Conservation (phyloP, 1,140 invertebrate genomes). For the Apis dorsata region DNA sequence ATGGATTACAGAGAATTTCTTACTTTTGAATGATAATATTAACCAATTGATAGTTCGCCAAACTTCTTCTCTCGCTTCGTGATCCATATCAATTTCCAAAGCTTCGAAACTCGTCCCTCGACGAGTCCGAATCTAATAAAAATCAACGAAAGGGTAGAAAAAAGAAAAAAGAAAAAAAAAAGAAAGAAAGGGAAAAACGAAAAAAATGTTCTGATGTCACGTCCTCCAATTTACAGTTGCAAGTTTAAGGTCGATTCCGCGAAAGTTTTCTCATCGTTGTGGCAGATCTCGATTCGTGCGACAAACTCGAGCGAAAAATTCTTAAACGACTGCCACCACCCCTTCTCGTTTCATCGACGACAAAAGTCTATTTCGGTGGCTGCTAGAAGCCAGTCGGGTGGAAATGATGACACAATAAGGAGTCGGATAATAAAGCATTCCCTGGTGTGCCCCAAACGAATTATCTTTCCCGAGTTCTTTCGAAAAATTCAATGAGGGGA, state of each 20-base stretch:
- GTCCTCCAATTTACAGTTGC: background rate
- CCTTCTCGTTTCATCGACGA: background rate
- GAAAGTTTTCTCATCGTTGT: constrained; percentile 5
- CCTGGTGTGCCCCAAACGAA: background rate
- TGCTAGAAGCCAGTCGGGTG: background rate
- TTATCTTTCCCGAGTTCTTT: background rate
- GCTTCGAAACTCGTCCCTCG: background rate
- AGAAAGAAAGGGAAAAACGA: background rate
- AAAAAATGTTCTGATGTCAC: background rate
- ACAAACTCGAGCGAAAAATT: background rate
- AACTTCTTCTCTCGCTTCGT: too few species aligned
- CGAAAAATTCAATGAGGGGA: background rate
- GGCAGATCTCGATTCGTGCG: background rate
- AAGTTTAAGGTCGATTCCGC: background rate
- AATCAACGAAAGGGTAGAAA: background rate
- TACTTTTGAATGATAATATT: too few species aligned
- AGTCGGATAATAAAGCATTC: background rate
- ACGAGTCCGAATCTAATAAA: background rate
- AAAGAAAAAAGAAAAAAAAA: background rate
- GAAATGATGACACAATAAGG: background rate
- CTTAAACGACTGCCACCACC: background rate
- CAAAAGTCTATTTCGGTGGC: constrained; percentile 1
- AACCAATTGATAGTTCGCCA: too few species aligned
- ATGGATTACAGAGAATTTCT: too few species aligned
- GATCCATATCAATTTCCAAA: background rate